phyloP scores from a whole-genome alignment of 2,888 invertebrate genomes.

The Geophilus truncorum region DNA sequence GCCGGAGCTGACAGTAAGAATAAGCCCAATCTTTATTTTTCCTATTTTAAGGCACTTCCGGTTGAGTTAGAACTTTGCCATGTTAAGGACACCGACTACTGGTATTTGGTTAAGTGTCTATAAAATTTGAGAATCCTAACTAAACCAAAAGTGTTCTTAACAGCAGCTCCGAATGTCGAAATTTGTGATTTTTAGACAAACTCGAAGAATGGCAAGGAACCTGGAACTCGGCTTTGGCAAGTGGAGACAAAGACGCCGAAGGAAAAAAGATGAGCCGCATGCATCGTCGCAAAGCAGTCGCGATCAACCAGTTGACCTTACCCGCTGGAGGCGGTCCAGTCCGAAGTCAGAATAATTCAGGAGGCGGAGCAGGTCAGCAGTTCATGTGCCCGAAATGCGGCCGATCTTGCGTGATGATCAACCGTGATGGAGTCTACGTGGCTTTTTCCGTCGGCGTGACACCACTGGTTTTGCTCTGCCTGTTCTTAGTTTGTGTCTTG shows the following conservation, averaged over 20 bases:
- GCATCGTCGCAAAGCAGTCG: neutral
- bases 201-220: constrained; percentile 3
- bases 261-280: neutral
- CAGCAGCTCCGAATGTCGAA: too few species aligned
- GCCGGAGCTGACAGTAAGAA: neutral
- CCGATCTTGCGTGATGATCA: constrained; percentile 3
- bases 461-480: constrained; percentile 1
- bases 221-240: neutral
- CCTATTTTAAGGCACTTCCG: too few species aligned
- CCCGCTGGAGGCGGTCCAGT: neutral
- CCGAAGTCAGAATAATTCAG: neutral
- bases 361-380: neutral
- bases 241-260: neutral
- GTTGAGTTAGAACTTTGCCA: too few species aligned
- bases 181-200: neutral
- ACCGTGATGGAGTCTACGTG: neutral
- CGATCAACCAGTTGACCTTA: neutral
- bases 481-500: neutral
- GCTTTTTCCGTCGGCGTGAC: neutral
- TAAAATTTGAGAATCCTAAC: too few species aligned
- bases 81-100: too few species aligned
- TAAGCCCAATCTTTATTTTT: neutral
- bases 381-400: neutral
- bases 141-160: too few species aligned
- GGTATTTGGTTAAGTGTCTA: too few species aligned